These are phyloP conservation scores for Phoeniculus purpureus DNA, from an alignment of 2,797 vertebrate genomes.

Conservation along the genomic window DNA sequence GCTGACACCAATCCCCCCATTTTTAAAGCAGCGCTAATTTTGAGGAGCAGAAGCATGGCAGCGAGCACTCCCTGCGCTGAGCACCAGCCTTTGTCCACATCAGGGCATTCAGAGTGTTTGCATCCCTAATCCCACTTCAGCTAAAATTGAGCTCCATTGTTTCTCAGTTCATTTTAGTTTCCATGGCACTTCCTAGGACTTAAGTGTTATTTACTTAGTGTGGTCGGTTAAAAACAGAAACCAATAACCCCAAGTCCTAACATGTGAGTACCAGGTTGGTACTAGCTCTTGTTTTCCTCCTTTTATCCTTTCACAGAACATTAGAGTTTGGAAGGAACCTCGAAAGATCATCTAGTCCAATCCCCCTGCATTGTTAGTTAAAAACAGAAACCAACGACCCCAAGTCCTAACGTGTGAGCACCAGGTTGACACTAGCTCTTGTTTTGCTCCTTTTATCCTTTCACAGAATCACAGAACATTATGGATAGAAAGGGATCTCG, in stretches of 20 bases:
- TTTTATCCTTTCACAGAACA: background rate
- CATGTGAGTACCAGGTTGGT: background rate
- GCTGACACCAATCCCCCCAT: background rate
- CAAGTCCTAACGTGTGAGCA: background rate
- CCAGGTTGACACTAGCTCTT: background rate
- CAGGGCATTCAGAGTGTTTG: conserved; percentile 1
- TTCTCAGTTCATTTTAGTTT: conserved; percentile 59
- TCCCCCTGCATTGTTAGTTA: background rate
- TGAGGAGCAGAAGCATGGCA: background rate
- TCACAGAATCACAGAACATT: too few relatives aligned
- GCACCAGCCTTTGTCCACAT: conserved; percentile 9
- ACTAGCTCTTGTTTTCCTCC: background rate
- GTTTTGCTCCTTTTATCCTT: background rate
- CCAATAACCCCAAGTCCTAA: background rate
- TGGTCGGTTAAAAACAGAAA: conserved; percentile 6
- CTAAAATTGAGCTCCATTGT: conserved; percentile 55
- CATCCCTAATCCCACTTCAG: conserved; percentile 58
- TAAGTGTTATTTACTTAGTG: conserved; percentile 55
- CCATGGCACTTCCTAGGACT: conserved; percentile 35
- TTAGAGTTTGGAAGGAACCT: too few relatives aligned
- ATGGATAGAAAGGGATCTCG: too few relatives aligned
- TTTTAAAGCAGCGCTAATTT: conserved; percentile 9
- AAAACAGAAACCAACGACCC: background rate
- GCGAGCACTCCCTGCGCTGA: background rate
- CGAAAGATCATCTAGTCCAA: too few relatives aligned